These are phyloP conservation scores for Lepisosteus osseus DNA, from an alignment of 2,113 vertebrate genomes.

Conservation along the genomic window DNA sequence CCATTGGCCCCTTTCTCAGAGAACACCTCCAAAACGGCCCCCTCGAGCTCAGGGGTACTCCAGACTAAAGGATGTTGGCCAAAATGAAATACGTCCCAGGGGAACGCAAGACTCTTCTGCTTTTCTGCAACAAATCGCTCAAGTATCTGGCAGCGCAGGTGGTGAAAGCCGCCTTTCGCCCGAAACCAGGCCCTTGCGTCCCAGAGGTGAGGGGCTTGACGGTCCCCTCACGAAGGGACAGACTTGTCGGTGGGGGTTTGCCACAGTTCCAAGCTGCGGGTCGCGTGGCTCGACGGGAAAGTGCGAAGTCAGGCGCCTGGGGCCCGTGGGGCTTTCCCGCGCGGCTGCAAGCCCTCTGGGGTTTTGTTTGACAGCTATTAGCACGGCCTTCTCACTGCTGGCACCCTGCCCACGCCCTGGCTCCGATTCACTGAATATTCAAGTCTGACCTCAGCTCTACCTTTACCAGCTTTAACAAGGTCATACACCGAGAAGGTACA, in stretches of 20 bases:
- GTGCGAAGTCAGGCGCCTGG: conserved; percentile 34
- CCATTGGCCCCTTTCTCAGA: conserved; percentile 51
- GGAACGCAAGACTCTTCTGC: no score
- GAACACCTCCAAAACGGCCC: conserved; percentile 53
- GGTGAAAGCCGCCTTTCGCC: no score
- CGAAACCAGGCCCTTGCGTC: no score
- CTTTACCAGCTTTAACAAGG: no score
- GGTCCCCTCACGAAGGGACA: neutral
- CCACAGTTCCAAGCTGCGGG: conserved; percentile 28
- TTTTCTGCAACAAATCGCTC: no score
- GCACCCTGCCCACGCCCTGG: conserved; percentile 35
- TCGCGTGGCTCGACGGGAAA: conserved; percentile 32
- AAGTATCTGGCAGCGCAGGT: no score
- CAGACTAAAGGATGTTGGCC: conserved; percentile 15
- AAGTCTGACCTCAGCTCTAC: no score
- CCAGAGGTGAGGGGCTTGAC: no score
- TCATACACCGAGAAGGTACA: no score
- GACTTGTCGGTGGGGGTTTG: neutral
- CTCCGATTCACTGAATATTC: no score
- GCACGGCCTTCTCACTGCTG: conserved; percentile 51
- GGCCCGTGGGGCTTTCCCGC: conserved; percentile 34
- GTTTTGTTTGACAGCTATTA: conserved; percentile 60
- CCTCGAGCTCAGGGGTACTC: conserved; percentile 54
- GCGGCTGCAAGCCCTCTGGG: conserved; percentile 51
- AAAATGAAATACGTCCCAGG: no score